Percentiles rank a stretch among this genome's conserved stretches.
phyloP scores from a whole-genome alignment of 1,140 invertebrate genomes.

The Cydia fagiglandana region DNA sequence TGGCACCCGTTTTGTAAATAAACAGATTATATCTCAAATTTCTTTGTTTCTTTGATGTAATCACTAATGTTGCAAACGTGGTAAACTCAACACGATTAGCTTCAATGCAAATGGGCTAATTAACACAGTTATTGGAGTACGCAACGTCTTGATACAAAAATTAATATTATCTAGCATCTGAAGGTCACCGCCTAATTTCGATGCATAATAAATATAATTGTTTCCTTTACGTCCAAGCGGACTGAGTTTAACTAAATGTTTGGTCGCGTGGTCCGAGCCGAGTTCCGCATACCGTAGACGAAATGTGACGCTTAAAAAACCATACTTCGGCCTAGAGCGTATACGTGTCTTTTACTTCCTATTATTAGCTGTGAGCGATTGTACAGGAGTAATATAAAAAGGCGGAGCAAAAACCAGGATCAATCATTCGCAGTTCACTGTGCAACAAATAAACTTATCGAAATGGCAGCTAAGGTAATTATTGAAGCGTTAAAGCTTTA shows the following conservation, averaged over 20 bases:
- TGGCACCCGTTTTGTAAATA: constrained; percentile 23
- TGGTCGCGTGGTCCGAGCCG: constrained; percentile 41
- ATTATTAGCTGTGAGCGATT: constrained; percentile 66
- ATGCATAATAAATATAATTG: constrained; percentile 33
- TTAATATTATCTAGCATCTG: constrained; percentile 18
- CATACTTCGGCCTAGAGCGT: constrained; percentile 67
- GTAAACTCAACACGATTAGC: constrained; percentile 18
- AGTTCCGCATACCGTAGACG: constrained; percentile 64
- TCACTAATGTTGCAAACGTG: neutral
- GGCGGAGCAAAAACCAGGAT: constrained; percentile 53
- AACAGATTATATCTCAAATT: constrained; percentile 18
- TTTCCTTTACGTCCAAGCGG: constrained; percentile 32
- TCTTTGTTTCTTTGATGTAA: constrained; percentile 15
- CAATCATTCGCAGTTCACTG: constrained; percentile 73
- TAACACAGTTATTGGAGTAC: constrained; percentile 33
- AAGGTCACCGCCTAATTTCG: constrained; percentile 32
- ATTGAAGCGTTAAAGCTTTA: neutral
- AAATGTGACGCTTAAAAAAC: constrained; percentile 70
- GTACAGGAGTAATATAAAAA: constrained; percentile 68
- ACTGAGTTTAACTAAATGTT: constrained; percentile 10
- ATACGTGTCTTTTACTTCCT: constrained; percentile 70
- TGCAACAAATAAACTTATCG: constrained; percentile 64
- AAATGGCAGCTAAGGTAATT: constrained; percentile 75
- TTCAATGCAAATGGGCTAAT: constrained; percentile 30
- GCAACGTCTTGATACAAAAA: constrained; percentile 30